These are phyloP conservation scores for Drosophila parvula DNA, from an alignment of 1,140 invertebrate genomes.

Conservation along the genomic window DNA sequence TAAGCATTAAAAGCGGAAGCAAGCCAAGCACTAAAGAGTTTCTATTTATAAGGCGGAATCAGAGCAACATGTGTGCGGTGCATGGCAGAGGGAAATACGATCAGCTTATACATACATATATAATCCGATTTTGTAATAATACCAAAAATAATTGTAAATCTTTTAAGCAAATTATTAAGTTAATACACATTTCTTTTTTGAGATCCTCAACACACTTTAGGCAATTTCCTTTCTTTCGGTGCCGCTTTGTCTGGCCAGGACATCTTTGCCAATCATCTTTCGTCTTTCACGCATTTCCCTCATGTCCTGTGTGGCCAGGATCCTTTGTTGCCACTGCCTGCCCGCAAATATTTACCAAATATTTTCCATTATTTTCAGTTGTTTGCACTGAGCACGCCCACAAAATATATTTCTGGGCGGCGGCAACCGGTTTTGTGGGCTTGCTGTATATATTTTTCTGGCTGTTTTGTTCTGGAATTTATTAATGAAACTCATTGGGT, in stretches of 20 bases:
- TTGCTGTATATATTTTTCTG: conserved; percentile 8
- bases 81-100: conserved; percentile 2
- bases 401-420: conserved; percentile 29
- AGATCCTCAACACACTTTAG: conserved; percentile 16
- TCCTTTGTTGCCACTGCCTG: conserved; percentile 16
- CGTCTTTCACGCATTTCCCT: conserved; percentile 47
- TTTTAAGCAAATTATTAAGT: background rate
- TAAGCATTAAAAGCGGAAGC: conserved; percentile 55
- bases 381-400: conserved; percentile 54
- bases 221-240: conserved; percentile 8
- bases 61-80: conserved; percentile 31
- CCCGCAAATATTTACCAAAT: conserved; percentile 77
- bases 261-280: conserved; percentile 57
- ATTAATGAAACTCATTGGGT: conserved; percentile 63
- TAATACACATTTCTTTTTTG: background rate
- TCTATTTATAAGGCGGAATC: conserved; percentile 38
- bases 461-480: conserved; percentile 58
- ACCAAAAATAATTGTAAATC: background rate
- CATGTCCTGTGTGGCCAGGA: conserved; percentile 40
- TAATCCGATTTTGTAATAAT: background rate
- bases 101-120: background rate
- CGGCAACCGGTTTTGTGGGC: conserved; percentile 36
- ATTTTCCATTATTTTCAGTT: conserved; percentile 67
- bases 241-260: conserved; percentile 45
- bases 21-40: conserved; percentile 38